Base-by-base conservation (phyloP, 2,888 invertebrate genomes). In the Timema cristinae region DNA sequence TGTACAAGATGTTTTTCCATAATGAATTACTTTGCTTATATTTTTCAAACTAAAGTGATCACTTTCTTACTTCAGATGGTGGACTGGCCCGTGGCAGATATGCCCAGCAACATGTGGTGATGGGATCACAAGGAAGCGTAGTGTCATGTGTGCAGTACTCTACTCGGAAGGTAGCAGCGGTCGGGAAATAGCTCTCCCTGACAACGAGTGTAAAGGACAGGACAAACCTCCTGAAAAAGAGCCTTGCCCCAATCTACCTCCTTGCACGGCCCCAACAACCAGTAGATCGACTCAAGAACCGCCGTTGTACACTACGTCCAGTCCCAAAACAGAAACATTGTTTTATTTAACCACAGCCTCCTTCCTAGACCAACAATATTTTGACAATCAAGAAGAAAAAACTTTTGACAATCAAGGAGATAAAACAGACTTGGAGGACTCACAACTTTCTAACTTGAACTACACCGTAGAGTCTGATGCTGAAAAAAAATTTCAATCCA, bases 11-110 rank as follows among this genome's bases (percentile, higher is more conserved):
- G 32, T 32, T 32, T 32, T 32, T 32, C 32, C 32, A 32, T 32
- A 4, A 32, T 4, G 4, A 32, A 32, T 32, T 32, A 32, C 32
- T 32, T 32, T 32, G 32, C 32, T 32, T 32, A 32, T 32, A 32
- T 32, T 32, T 32, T 32, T 32, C 1, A 32, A 32, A 32, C 32
- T 32, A 32, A 32, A 32, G 32, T 32, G 32, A 32, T 32, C 32
- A 1, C 32, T 32, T 32, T 32, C 32, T 32, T 32, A 32, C 32
- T 32, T 6, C 73, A 84, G 84, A 75, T 95, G 95, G 95, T 94
- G 93, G 92, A 86, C 89, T 48, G 94, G 94, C 0, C 89, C 91
- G 0, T 96, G 95, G 95, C 91, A 92, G 78, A 88, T 90, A 73
- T 95, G 95, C 81, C 88, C 91, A 7, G 87, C 88, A 0, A 89